These are phyloP conservation scores for Apodemus sylvaticus DNA, from an alignment of 2,113 vertebrate species.

Conservation along the genomic window DNA sequence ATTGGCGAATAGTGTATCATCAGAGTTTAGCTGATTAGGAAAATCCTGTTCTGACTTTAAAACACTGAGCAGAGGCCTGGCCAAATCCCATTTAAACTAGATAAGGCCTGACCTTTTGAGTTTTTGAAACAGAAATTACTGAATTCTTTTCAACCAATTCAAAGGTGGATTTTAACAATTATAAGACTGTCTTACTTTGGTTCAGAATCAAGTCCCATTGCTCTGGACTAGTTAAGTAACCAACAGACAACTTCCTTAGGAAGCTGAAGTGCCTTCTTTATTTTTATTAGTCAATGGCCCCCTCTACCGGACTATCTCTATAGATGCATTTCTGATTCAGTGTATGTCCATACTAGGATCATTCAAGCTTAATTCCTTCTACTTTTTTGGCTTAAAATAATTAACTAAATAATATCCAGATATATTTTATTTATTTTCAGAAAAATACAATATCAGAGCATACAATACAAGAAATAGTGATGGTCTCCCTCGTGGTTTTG, in stretches of 20 bases:
- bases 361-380: neutral
- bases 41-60: neutral
- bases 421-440: neutral
- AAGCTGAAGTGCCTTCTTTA: rapidly evolving
- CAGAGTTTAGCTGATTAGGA: neutral
- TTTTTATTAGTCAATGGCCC: neutral
- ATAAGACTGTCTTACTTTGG: neutral
- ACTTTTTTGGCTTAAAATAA: neutral
- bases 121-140: neutral
- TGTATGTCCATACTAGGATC: neutral
- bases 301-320: slow-evolving; percentile 25
- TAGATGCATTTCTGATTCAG: neutral
- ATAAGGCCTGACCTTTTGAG: neutral
- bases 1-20: neutral
- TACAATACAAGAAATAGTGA: neutral
- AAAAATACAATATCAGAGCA: neutral
- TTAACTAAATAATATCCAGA: neutral
- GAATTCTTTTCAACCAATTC: neutral
- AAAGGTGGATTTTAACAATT: neutral
- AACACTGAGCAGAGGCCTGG: neutral
- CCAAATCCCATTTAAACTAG: neutral
- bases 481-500: neutral
- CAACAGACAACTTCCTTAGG: neutral
- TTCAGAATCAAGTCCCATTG: neutral
- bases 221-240: neutral